Evolutionary conservation across 2,888 invertebrate species (phyloP).

Genomic region (Drosophila histrio): DNA sequence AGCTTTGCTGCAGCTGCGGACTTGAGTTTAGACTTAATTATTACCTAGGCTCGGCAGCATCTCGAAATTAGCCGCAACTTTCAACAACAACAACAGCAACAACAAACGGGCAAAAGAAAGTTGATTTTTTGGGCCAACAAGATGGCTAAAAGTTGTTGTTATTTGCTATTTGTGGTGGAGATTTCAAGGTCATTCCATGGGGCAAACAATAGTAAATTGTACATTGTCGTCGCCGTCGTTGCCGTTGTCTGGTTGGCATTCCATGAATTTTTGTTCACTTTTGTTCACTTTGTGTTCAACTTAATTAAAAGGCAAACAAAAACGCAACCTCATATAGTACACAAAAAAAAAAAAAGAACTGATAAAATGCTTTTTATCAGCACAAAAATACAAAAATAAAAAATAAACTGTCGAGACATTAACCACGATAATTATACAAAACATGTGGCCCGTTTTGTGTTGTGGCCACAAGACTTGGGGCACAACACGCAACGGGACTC

Average conservation of each 20-base stretch:
- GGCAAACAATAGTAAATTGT: constrained; percentile 55
- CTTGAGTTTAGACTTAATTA: constrained; percentile 50
- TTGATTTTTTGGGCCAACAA: constrained; percentile 42
- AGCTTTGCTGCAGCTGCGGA: constrained; percentile 17
- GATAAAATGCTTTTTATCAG: constrained; percentile 72
- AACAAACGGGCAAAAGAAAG: constrained; percentile 52
- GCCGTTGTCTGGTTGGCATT: constrained; percentile 23
- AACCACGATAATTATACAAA: constrained; percentile 79
- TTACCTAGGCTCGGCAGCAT: constrained; percentile 45
- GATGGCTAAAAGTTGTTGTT: constrained; percentile 18
- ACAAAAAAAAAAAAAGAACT: constrained; percentile 41
- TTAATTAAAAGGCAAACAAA: constrained; percentile 77
- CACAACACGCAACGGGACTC: constrained; percentile 1
- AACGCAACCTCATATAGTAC: constrained; percentile 52
- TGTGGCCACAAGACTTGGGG: constrained; percentile 31
- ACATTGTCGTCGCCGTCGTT: constrained; percentile 17
- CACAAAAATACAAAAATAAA: constrained; percentile 28
- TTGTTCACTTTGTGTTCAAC: constrained; percentile 61
- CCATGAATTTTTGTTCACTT: constrained; percentile 42
- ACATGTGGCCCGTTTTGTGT: constrained; percentile 58
- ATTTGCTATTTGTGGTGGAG: constrained; percentile 1
- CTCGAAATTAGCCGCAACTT: constrained; percentile 59
- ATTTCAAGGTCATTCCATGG: constrained; percentile 48
- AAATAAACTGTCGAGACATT: constrained; percentile 62
- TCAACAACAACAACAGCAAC: constrained; percentile 32